Conservation (phyloP, 2,888 invertebrate genomes). For the Lasioglossum morio region DNA sequence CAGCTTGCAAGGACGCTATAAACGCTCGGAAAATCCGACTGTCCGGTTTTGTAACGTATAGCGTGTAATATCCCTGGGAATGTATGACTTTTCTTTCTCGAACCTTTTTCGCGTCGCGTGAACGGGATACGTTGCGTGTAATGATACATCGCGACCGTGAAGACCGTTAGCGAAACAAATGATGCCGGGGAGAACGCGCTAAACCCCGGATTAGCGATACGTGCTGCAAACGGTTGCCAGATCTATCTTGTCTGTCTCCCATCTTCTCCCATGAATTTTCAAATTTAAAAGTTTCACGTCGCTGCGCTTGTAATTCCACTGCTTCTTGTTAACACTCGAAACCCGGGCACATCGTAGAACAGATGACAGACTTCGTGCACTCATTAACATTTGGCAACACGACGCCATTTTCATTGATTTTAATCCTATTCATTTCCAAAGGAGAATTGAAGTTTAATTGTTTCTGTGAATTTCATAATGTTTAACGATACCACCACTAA, state of each 20-base stretch:
- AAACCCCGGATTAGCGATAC: slow-evolving; percentile 6
- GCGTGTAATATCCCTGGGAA: neutral
- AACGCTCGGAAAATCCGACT: neutral
- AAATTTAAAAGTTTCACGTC: neutral
- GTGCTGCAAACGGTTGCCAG: neutral
- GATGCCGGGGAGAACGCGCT: neutral
- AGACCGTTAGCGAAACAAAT: slow-evolving; percentile 10
- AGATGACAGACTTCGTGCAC: neutral
- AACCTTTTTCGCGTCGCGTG: neutral
- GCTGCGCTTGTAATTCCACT: neutral
- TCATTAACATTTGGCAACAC: too few species aligned
- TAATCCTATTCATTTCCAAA: too few species aligned
- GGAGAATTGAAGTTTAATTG: too few species aligned
- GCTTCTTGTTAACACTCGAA: neutral
- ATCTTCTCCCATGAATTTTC: neutral
- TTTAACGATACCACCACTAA: too few species aligned
- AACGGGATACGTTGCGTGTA: neutral
- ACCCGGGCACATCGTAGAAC: neutral
- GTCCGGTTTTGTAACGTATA: neutral
- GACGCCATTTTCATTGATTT: too few species aligned
- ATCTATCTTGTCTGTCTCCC: neutral
- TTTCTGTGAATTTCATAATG: too few species aligned
- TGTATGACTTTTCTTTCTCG: neutral
- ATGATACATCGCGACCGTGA: neutral
- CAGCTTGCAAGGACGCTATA: neutral